These are phyloP conservation scores for Porites lutea DNA, from an alignment of 64 coral and sea anemone genomes.

Conservation along the genomic window DNA sequence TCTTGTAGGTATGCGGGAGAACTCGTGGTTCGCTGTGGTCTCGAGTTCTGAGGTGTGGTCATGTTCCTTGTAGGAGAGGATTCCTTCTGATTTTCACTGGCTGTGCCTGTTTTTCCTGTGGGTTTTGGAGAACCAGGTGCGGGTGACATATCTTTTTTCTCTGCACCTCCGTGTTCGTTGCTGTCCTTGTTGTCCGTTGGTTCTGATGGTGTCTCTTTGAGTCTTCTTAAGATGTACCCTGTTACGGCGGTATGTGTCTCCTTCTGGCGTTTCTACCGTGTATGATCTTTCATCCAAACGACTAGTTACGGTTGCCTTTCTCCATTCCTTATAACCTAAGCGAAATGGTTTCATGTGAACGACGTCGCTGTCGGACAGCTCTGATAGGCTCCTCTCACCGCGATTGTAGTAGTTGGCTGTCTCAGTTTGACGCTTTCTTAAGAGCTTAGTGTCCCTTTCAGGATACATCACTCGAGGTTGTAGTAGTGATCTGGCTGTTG, in stretches of 20 bases:
- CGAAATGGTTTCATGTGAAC: slow-evolving; percentile 60
- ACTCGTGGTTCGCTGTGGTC: not conserved
- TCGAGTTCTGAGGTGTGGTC: not conserved
- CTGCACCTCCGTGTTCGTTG: not conserved
- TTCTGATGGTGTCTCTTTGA: not conserved
- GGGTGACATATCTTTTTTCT: not conserved
- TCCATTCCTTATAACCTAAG: slow-evolving; percentile 30
- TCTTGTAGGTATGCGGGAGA: not conserved
- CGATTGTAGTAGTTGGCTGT: slow-evolving; percentile 37
- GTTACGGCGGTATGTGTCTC: slow-evolving; percentile 26
- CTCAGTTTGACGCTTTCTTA: not conserved
- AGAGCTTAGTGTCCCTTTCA: not conserved
- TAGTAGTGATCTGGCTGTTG: slow-evolving; percentile 16
- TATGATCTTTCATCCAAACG: slow-evolving; percentile 49
- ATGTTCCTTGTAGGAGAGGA: no score
- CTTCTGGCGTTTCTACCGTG: not conserved
- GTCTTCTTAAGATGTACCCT: slow-evolving; percentile 3
- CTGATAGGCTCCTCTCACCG: slow-evolving; percentile 8
- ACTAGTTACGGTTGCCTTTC: slow-evolving; percentile 1
- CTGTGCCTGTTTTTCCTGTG: not conserved
- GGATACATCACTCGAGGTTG: not conserved
- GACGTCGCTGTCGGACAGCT: slow-evolving; percentile 4
- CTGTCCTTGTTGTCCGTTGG: not conserved
- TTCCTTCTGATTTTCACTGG: not conserved
- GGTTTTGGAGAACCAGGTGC: not conserved